phyloP scores from a whole-genome alignment of 2,888 invertebrate genomes.

The Mythimna pallens region DNA sequence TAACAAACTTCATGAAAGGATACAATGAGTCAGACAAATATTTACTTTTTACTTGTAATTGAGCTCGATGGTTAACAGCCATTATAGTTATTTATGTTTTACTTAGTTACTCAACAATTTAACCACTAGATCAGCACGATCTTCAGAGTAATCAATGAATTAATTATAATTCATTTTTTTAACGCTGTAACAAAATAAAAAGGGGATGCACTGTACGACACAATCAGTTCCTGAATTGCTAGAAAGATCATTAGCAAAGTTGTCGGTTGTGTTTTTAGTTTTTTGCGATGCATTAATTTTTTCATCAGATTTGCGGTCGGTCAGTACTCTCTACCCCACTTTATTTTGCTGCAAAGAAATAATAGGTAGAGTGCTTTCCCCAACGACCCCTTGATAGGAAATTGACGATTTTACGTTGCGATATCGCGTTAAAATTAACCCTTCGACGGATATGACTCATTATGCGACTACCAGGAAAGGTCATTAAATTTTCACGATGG shows the following conservation, averaged over 20 bases:
- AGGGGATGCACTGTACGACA: slow-evolving; percentile 21
- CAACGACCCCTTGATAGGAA: slow-evolving; percentile 74
- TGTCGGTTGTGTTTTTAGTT: slow-evolving; percentile 17
- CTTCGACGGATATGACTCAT: slow-evolving; percentile 89
- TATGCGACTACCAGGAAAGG: slow-evolving; percentile 88
- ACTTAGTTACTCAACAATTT: slow-evolving; percentile 13
- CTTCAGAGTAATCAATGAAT: slow-evolving; percentile 8
- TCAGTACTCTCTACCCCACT: slow-evolving; percentile 47
- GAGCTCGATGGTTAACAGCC: slow-evolving; percentile 38
- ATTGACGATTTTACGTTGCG: slow-evolving; percentile 82
- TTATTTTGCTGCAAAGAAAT: slow-evolving; percentile 64
- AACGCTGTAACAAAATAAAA: slow-evolving; percentile 1
- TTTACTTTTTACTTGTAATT: slow-evolving; percentile 61
- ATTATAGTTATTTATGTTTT: slow-evolving; percentile 45
- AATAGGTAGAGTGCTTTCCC: slow-evolving; percentile 63
- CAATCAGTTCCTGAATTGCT: slow-evolving; percentile 26
- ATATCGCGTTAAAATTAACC: slow-evolving; percentile 88
- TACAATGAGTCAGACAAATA: slow-evolving; percentile 61
- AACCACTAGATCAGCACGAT: not conserved
- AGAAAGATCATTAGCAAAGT: slow-evolving; percentile 36
- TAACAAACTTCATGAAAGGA: slow-evolving; percentile 63
- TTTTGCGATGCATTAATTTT: slow-evolving; percentile 49
- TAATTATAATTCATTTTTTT: slow-evolving; percentile 7
- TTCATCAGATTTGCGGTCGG: slow-evolving; percentile 46
- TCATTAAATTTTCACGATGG: slow-evolving; percentile 90